Evolutionary conservation across 2,797 vertebrate species (phyloP).

Genomic region (Phyllotis vaccarum): DNA sequence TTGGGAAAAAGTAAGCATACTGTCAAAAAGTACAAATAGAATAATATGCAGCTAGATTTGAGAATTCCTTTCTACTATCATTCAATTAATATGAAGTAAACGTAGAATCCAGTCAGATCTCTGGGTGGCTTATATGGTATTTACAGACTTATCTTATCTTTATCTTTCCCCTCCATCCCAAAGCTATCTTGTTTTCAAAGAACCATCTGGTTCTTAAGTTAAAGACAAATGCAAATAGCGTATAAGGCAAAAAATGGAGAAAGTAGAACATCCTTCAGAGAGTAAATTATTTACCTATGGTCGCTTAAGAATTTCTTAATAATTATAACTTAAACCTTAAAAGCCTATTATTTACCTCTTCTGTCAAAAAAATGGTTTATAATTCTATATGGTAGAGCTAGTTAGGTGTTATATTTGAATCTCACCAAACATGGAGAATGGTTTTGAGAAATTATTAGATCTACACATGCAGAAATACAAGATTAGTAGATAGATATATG

Average conservation of each 20-base stretch:
- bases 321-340: not conserved
- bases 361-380: conserved; percentile 49
- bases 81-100: conserved; percentile 13
- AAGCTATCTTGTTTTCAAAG: conserved; percentile 64
- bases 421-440: not conserved
- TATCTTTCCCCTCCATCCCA: conserved; percentile 13
- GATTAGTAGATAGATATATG: not conserved
- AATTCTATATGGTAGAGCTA: not conserved
- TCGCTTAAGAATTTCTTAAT: conserved; percentile 34
- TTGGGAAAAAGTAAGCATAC: not conserved
- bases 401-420: conserved; percentile 33
- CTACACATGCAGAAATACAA: not conserved
- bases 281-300: not conserved
- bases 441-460: not conserved
- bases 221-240: conserved; percentile 60
- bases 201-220: conserved; percentile 57
- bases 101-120: conserved; percentile 22
- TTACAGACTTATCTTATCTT: conserved; percentile 39
- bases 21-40: conserved; percentile 48
- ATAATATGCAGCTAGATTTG: not conserved
- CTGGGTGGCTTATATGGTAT: not conserved
- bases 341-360: conserved; percentile 53
- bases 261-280: conserved; percentile 27
- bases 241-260: not conserved
- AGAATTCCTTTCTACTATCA: not conserved